Conservation (phyloP, 2,888 invertebrate genomes). For the Ernsta delagoae region DNA sequence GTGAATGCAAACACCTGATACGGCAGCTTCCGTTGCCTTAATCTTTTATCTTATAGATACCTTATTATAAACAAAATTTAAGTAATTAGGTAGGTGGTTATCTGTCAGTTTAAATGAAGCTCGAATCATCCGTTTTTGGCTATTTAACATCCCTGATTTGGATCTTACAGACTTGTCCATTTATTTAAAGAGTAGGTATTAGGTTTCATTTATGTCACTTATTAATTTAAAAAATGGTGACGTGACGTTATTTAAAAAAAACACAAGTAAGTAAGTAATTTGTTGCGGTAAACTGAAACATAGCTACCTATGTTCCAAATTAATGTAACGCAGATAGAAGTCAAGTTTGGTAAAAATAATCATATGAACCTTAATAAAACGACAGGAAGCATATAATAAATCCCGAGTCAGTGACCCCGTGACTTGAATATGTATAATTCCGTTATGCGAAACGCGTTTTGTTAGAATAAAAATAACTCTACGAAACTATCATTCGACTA, state of each 20-base stretch:
- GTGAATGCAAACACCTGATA: conserved; percentile 69
- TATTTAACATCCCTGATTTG: background rate
- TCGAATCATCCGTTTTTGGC: background rate
- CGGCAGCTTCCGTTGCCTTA: conserved; percentile 77
- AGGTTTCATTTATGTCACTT: too few relatives aligned
- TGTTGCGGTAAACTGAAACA: background rate
- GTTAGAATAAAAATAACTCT: conserved; percentile 47
- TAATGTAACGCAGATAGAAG: conserved; percentile 40
- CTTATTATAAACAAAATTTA: conserved; percentile 44
- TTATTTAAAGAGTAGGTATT: too few relatives aligned
- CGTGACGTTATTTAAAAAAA: too few relatives aligned
- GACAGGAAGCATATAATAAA: conserved; percentile 76
- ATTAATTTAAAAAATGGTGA: too few relatives aligned
- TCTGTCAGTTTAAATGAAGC: background rate
- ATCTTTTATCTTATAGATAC: conserved; percentile 69
- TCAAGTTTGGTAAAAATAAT: conserved; percentile 56
- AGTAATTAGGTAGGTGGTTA: conserved; percentile 35
- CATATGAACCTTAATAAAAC: conserved; percentile 55
- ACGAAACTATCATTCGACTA: conserved; percentile 40
- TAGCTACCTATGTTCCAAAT: conserved; percentile 15
- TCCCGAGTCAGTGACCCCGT: conserved; percentile 74
- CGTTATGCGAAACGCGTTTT: conserved; percentile 60
- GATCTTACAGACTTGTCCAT: too few relatives aligned
- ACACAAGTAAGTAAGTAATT: background rate
- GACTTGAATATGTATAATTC: conserved; percentile 69